Conservation (phyloP, 1,140 invertebrate genomes). For the Heterodera schachtii region DNA sequence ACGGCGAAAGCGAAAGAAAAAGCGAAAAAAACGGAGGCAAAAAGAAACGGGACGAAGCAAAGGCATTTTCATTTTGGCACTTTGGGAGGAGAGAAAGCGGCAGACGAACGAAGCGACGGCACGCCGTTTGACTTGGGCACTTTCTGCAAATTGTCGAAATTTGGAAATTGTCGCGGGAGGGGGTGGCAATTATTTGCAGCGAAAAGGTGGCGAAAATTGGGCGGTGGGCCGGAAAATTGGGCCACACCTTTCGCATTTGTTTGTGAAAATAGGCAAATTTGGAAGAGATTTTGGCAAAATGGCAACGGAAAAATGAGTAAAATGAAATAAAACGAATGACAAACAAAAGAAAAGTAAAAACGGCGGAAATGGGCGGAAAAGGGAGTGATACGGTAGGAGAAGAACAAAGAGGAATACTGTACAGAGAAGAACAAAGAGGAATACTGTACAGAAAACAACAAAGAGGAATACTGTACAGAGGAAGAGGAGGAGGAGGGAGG, state of each 20-base stretch:
- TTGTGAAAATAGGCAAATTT: neutral
- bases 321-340: neutral
- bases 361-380: neutral
- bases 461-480: neutral
- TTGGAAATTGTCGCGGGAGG: neutral
- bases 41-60: neutral
- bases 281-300: neutral
- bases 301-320: too few relatives aligned
- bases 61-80: neutral
- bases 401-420: neutral
- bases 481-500: neutral
- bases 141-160: neutral
- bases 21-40: neutral
- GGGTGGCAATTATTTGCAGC: constrained; percentile 4
- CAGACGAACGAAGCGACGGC: neutral
- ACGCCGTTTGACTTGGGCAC: neutral
- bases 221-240: neutral
- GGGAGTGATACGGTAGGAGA: neutral
- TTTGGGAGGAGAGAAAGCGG: neutral
- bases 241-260: neutral
- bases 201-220: constrained; percentile 7
- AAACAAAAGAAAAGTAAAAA: neutral
- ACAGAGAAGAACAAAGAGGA: neutral
- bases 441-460: neutral
- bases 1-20: neutral